Evolutionary conservation across 2,888 invertebrate species (phyloP).

Genomic region (Acanthosepion lycidas): DNA sequence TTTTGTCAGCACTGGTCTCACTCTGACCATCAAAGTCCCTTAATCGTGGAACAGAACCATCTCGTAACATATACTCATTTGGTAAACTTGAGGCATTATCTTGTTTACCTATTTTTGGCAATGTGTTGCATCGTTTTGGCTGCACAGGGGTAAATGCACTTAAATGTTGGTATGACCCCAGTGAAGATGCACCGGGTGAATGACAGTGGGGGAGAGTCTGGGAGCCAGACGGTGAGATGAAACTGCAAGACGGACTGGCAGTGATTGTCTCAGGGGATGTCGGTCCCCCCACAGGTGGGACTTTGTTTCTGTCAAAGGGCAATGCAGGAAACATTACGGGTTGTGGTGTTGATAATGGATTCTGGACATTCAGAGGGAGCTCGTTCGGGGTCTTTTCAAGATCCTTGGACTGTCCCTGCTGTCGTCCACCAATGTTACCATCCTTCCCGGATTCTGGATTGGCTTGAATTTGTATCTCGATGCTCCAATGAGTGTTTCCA

Average conservation of each 20-base stretch:
- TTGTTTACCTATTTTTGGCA: slow-evolving; percentile 59
- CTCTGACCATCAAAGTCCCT: slow-evolving; percentile 68
- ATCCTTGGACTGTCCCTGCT: neutral
- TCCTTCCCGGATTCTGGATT: slow-evolving; percentile 50
- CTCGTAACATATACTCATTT: slow-evolving; percentile 56
- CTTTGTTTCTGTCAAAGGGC: slow-evolving; percentile 54
- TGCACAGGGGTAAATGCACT: slow-evolving; percentile 68
- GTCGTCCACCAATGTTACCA: neutral
- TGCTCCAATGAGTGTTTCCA: slow-evolving; percentile 64
- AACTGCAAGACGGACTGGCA: slow-evolving; percentile 50
- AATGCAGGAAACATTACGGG: slow-evolving; percentile 50
- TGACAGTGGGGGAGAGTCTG: slow-evolving; percentile 59
- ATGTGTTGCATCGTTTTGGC: slow-evolving; percentile 61
- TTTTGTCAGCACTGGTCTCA: slow-evolving; percentile 57
- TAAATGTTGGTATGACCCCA: slow-evolving; percentile 58
- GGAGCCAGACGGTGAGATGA: slow-evolving; percentile 47
- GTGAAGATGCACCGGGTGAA: slow-evolving; percentile 64
- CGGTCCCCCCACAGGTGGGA: slow-evolving; percentile 54
- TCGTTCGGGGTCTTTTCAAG: neutral
- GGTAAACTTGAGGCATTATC: neutral
- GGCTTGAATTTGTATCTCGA: slow-evolving; percentile 67
- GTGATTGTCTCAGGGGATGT: slow-evolving; percentile 48
- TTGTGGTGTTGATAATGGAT: slow-evolving; percentile 49
- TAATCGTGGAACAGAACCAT: slow-evolving; percentile 62
- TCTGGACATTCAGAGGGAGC: slow-evolving; percentile 48